Conservation (phyloP, 1,140 invertebrate genomes). For the Phymorhynchus buccinoides region DNA sequence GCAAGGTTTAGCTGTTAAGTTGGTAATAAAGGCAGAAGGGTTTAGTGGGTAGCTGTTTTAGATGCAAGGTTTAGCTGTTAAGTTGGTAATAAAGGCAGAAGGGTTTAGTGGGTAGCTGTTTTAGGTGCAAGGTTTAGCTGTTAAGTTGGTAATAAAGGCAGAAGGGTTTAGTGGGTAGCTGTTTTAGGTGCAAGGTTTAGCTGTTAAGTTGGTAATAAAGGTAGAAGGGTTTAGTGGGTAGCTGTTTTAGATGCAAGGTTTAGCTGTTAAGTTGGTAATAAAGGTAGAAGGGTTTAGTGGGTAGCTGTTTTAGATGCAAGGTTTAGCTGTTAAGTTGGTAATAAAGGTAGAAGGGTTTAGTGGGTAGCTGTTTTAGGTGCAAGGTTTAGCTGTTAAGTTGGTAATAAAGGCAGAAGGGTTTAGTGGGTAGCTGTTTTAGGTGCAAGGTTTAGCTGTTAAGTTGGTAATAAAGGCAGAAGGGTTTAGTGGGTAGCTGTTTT, state of each 20-base stretch:
- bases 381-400: not conserved
- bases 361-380: not conserved
- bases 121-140: not conserved
- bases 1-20: not conserved
- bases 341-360: too few relatives aligned
- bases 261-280: too few relatives aligned
- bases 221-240: too few relatives aligned
- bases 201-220: too few relatives aligned
- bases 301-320: not conserved
- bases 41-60: not conserved
- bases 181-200: not conserved
- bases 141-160: not conserved
- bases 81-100: not conserved
- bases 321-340: too few relatives aligned
- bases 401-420: not conserved
- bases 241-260: not conserved
- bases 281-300: too few relatives aligned
- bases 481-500: not conserved
- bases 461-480: not conserved
- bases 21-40: not conserved
- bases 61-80: not conserved
- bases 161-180: not conserved
- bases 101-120: not conserved
- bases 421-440: not conserved
- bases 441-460: not conserved